Evolutionary conservation across 2,888 invertebrate genomes (phyloP), one percentile per base, ranked within the genome.

Genomic region (Cerastis rubricosa): DNA sequence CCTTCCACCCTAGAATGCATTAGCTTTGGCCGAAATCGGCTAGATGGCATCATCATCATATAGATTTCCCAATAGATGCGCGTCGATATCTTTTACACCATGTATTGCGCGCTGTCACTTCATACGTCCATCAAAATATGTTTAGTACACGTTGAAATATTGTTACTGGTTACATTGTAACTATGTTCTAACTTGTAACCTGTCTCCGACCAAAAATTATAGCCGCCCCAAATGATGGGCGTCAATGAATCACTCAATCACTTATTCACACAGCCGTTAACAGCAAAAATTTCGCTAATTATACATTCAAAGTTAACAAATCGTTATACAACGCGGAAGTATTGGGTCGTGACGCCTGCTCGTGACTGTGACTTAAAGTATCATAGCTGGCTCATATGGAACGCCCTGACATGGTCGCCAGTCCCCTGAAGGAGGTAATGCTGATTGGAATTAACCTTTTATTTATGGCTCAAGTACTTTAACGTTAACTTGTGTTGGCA

Each of bases 281-380:
- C 54, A 63, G 68, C 64, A 76, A 78, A 73, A 83, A 81, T 87
- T 88, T 87, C 87, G 74, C 87, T 88, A 88, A 88, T 87, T 85
- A 86, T 80, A 81, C 67, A 86, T 88, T 85, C 81, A 77, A 73
- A 84, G 79, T 81, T 79, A 81, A 82, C 76, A 81, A 78, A 85
- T 84, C 71, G 85, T 88, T 85, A 78, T 85, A 87, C 81, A 88
- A 88, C 72, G 81, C 87, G 88, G 87, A 88, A 88, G 81, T 78
- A 67, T 78, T n/a, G 11, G 71, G 29, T 86, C 88, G 88, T 88
- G 88, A 87, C 82, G 69, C 43, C 19, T 54, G 64, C 47, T 88
- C 88, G 86, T 88, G 88, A 87, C 86, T 74, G 7, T 64, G 71
- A 66, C 65, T 59, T 22, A 22, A 14, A n/a, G 74, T 79, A 64